These are phyloP conservation scores for Acanthosepion lycidas DNA, from an alignment of 2,888 invertebrate genomes.

Conservation along the genomic window DNA sequence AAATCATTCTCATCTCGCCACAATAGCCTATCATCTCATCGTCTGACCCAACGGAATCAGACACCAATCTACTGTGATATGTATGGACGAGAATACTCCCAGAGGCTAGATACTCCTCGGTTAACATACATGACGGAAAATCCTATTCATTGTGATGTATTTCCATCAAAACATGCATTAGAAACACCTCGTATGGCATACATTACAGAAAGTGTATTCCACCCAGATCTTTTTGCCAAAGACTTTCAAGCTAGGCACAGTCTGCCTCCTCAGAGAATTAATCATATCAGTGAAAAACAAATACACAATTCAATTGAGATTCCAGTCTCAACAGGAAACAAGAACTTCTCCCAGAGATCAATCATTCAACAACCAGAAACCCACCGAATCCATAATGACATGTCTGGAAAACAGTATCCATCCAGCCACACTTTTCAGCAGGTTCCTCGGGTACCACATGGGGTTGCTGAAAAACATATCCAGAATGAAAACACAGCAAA, in stretches of 20 bases:
- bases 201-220: neutral
- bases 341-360: neutral
- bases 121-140: conserved; percentile 39
- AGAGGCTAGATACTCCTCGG: neutral
- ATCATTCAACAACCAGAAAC: neutral
- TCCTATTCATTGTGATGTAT: conserved; percentile 12
- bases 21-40: neutral
- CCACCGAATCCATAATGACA: neutral
- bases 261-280: neutral
- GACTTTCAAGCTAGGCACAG: neutral
- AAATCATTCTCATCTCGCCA: conserved; percentile 1
- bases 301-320: neutral
- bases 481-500: neutral
- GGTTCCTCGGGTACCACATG: neutral
- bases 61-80: conserved; percentile 40
- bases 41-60: conserved; percentile 10
- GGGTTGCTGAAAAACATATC: neutral
- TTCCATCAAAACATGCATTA: neutral
- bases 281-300: neutral
- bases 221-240: conserved; percentile 33
- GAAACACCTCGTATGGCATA: conserved; percentile 40
- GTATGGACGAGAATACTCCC: neutral
- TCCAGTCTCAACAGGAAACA: neutral
- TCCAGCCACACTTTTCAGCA: neutral
- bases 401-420: neutral